Evolutionary conservation across 2,797 vertebrate genomes (phyloP).

Genomic region (Uromys caudimaculatus): DNA sequence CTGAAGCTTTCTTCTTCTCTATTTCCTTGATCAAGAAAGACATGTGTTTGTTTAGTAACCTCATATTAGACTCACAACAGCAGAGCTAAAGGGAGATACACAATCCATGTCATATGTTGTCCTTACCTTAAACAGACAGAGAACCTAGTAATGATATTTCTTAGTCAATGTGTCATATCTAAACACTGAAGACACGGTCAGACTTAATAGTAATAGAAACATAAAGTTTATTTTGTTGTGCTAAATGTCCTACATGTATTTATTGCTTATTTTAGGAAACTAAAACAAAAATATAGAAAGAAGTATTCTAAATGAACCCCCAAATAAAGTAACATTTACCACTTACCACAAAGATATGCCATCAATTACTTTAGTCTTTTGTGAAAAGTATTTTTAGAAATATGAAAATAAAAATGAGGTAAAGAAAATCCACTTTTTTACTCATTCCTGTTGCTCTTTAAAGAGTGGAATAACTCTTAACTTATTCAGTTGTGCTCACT

Average conservation of each 20-base stretch:
- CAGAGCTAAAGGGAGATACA: neutral
- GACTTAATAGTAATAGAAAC: neutral
- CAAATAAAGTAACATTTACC: slow-evolving; percentile 35
- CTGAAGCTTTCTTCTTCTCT: neutral
- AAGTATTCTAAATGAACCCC: neutral
- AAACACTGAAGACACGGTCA: neutral
- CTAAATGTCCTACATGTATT: neutral
- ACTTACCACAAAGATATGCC: neutral
- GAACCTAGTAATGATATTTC: neutral
- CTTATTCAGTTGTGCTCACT: neutral
- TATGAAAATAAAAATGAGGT: neutral
- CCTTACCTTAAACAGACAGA: slow-evolving; percentile 23
- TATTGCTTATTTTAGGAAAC: neutral
- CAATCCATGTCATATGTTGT: neutral
- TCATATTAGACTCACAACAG: neutral
- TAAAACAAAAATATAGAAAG: neutral
- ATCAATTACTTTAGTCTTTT: neutral
- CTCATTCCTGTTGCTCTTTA: neutral
- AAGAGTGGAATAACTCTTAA: neutral
- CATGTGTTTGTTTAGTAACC: neutral
- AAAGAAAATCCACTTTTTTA: neutral
- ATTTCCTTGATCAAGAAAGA: neutral
- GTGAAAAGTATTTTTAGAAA: neutral
- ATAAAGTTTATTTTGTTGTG: neutral
- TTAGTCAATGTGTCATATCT: neutral